These are phyloP conservation scores for Saccopteryx leptura DNA, from an alignment of 2,113 vertebrate genomes.

Conservation along the genomic window DNA sequence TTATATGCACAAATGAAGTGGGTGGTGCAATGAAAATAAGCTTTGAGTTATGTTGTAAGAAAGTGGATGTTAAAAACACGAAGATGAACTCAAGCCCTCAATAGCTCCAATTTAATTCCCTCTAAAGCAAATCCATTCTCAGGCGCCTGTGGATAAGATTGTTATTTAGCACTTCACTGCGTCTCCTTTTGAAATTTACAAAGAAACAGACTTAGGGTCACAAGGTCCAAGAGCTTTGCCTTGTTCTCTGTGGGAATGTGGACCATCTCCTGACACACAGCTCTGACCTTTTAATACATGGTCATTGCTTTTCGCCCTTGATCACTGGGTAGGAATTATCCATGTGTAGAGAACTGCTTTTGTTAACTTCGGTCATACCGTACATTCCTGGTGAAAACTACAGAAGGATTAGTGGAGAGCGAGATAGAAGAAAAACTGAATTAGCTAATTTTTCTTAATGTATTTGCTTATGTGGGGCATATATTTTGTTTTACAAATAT, in stretches of 20 bases:
- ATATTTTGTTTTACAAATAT: conserved; percentile 14
- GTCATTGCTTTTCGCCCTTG: conserved; percentile 92
- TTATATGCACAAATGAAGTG: not conserved
- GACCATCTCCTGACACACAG: conserved; percentile 85
- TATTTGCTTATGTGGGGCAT: not conserved
- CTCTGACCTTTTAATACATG: conserved; percentile 89
- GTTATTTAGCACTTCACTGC: conserved; percentile 81
- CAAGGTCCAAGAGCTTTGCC: conserved; percentile 75
- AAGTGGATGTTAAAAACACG: conserved; percentile 59
- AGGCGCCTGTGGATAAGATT: conserved; percentile 56
- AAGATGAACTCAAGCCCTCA: conserved; percentile 40
- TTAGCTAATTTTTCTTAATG: not conserved
- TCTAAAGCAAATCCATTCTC: conserved; percentile 58
- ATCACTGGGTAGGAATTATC: conserved; percentile 91
- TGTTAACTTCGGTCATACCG: conserved; percentile 88
- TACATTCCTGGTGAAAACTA: conserved; percentile 89
- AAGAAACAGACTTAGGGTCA: conserved; percentile 75
- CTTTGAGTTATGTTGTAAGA: not conserved
- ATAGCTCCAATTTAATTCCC: conserved; percentile 79
- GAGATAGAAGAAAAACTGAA: not conserved
- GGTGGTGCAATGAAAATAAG: not conserved
- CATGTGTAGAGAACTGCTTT: conserved; percentile 86
- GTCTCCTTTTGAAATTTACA: conserved; percentile 75
- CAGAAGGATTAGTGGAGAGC: conserved; percentile 49
- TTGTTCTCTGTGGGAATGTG: conserved; percentile 82